These are phyloP conservation scores for Esox niger DNA, from an alignment of 2,113 vertebrate genomes.

Conservation along the genomic window DNA sequence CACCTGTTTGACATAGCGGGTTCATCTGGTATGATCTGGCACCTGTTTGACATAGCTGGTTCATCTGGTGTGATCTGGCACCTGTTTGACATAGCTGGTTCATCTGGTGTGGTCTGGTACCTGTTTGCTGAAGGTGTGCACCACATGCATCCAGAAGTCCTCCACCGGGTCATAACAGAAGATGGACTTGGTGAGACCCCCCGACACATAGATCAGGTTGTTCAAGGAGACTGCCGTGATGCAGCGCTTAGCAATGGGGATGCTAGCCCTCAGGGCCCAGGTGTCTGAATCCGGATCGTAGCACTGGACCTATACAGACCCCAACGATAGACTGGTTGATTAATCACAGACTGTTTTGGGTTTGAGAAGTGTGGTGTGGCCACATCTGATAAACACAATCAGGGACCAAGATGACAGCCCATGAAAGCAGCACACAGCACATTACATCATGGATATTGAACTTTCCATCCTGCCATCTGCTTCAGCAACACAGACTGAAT, in stretches of 20 bases:
- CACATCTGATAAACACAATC: neutral
- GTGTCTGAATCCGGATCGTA: conserved; percentile 89
- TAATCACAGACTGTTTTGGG: neutral
- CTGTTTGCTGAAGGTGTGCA: conserved; percentile 95
- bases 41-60: too few relatives aligned
- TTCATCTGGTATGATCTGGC: too few relatives aligned
- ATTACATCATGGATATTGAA: too few relatives aligned
- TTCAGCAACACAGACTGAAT: too few relatives aligned
- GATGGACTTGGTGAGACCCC: conserved; percentile 93
- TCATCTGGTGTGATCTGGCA: neutral
- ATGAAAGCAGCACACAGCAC: too few relatives aligned
- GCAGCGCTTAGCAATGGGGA: conserved; percentile 95
- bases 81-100: too few relatives aligned
- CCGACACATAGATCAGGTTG: conserved; percentile 95
- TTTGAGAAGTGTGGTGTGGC: neutral
- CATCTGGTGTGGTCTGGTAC: too few relatives aligned
- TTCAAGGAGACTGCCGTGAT: conserved; percentile 95
- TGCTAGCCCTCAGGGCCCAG: conserved; percentile 92
- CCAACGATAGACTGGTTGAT: neutral
- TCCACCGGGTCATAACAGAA: conserved; percentile 95
- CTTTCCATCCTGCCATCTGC: too few relatives aligned
- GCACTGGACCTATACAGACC: conserved; percentile 85
- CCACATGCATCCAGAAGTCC: conserved; percentile 98
- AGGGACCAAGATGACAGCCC: too few relatives aligned
- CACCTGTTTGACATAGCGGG: too few relatives aligned